Evolutionary conservation across 1,140 invertebrate species (phyloP).

Genomic region (Lepidurus couesii): DNA sequence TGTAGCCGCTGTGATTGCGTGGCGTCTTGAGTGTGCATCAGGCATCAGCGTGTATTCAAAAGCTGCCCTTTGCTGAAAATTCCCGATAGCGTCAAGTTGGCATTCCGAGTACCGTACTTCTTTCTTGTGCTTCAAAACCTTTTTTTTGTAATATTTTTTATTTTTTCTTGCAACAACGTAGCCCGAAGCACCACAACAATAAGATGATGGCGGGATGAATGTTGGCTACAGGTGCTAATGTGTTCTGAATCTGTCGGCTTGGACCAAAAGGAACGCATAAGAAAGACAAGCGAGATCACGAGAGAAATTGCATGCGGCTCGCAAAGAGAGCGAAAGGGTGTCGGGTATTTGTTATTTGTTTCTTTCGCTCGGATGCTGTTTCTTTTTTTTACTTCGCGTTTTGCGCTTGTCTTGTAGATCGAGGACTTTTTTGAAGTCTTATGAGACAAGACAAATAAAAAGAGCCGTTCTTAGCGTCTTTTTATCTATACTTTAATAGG

Average conservation of each 20-base stretch:
- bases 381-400: background rate
- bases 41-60: too few relatives aligned
- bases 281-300: conserved; percentile 1
- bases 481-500: too few relatives aligned
- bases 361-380: background rate
- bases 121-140: too few relatives aligned
- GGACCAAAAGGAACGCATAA: background rate
- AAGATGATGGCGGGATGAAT: background rate
- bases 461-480: background rate
- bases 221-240: conserved; percentile 8
- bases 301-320: background rate
- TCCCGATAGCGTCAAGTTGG: too few relatives aligned
- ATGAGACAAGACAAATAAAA: background rate
- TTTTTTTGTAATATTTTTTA: too few relatives aligned
- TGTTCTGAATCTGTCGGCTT: conserved; percentile 21
- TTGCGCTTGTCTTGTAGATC: background rate
- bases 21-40: too few relatives aligned
- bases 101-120: too few relatives aligned
- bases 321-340: background rate
- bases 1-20: background rate
- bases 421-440: background rate
- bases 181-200: background rate
- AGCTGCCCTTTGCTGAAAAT: too few relatives aligned
- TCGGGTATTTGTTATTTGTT: conserved; percentile 9
- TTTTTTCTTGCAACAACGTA: background rate